A percentile compares a stretch with the other conserved stretches of the same genome.
These are phyloP conservation scores for Carposina sasakii DNA, from an alignment of 1,140 invertebrate species.

Conservation along the genomic window DNA sequence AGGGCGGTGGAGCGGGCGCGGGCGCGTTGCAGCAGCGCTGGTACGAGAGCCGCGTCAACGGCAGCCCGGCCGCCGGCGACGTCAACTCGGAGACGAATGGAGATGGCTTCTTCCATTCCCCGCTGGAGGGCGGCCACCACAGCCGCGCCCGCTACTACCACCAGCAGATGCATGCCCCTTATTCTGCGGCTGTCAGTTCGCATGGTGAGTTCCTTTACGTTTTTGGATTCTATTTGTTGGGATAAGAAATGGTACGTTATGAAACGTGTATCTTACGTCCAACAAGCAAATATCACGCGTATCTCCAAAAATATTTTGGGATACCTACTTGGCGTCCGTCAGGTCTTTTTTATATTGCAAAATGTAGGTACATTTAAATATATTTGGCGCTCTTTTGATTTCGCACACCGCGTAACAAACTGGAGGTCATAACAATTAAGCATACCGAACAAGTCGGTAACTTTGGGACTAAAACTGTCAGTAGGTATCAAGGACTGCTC, in stretches of 20 bases:
- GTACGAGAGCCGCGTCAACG: slow-evolving; percentile 69
- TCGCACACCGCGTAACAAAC: slow-evolving; percentile 18
- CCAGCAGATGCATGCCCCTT: slow-evolving; percentile 70
- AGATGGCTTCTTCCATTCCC: slow-evolving; percentile 69
- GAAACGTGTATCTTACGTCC: too few species aligned
- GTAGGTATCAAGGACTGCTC: slow-evolving; percentile 52
- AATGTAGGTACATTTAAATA: too few species aligned
- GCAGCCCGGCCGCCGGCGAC: slow-evolving; percentile 64
- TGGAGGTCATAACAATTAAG: slow-evolving; percentile 45
- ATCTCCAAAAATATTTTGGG: too few species aligned
- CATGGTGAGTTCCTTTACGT: slow-evolving; percentile 50
- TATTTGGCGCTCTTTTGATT: not conserved
- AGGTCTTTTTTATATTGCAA: too few species aligned
- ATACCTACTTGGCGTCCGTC: too few species aligned
- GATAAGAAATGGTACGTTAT: too few species aligned
- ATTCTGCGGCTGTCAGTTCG: slow-evolving; percentile 64
- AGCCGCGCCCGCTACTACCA: slow-evolving; percentile 70
- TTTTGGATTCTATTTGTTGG: not conserved
- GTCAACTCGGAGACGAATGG: slow-evolving; percentile 52
- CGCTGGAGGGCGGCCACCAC: slow-evolving; percentile 68
- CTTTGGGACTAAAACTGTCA: slow-evolving; percentile 43
- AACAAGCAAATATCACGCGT: too few species aligned
- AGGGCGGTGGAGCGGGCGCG: slow-evolving; percentile 49
- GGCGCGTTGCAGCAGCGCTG: slow-evolving; percentile 65
- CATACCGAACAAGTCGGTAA: slow-evolving; percentile 35